Percentiles rank a stretch among this genome's conserved stretches.
phyloP scores from a whole-genome alignment of 1,140 invertebrate genomes.

The Acromyrmex heyeri region DNA sequence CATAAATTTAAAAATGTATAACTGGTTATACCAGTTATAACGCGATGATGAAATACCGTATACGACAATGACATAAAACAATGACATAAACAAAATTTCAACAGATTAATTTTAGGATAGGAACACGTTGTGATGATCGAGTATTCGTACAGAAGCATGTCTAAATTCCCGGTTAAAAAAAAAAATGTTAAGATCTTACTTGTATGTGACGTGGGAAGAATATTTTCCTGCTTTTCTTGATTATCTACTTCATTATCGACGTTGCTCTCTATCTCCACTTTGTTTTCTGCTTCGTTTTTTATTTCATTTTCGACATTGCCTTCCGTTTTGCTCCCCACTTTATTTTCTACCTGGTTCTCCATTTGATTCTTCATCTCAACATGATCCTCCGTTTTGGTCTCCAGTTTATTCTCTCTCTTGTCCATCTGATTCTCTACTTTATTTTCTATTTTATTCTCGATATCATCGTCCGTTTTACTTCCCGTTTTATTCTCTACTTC shows the following conservation, averaged over 20 bases:
- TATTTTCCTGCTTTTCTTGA: background rate
- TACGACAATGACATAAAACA: background rate
- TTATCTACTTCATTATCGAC: background rate
- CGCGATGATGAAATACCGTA: background rate
- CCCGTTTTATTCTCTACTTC: background rate
- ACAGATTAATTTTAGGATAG: background rate
- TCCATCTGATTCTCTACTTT: background rate
- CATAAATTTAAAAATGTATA: background rate
- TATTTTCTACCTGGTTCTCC: background rate
- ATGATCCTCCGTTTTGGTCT: background rate
- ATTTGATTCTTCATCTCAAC: background rate
- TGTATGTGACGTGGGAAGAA: background rate
- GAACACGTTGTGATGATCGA: background rate
- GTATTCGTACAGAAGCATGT: background rate
- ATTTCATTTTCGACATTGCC: background rate
- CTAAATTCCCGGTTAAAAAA: background rate
- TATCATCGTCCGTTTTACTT: background rate
- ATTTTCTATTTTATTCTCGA: background rate
- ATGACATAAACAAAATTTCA: background rate
- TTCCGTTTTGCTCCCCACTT: background rate
- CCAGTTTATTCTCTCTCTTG: background rate
- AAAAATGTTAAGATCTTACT: slow-evolving; percentile 15
- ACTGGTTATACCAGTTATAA: background rate
- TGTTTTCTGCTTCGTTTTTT: background rate
- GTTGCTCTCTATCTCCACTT: background rate